These are phyloP conservation scores for Streblospio benedicti DNA, from an alignment of 1,140 invertebrate species.

Conservation along the genomic window DNA sequence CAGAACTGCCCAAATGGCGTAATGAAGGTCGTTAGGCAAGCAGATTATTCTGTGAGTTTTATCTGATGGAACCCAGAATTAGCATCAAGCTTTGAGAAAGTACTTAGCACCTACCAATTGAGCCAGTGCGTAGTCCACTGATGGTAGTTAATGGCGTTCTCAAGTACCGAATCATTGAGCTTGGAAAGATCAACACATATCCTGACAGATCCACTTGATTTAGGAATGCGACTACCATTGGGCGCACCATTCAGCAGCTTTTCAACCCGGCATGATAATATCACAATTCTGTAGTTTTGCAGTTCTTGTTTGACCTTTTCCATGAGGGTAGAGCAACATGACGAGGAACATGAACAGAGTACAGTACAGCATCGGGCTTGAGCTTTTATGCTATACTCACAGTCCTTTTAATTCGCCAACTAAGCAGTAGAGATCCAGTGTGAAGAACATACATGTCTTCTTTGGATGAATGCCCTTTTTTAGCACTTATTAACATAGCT, in stretches of 20 bases:
- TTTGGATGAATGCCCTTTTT: too few species aligned
- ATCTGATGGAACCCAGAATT: not conserved
- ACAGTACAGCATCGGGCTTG: not conserved
- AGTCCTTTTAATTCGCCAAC: not conserved
- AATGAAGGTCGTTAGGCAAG: not conserved
- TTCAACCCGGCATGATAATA: slow-evolving; percentile 17
- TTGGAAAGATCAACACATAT: not conserved
- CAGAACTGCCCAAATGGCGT: slow-evolving; percentile 7
- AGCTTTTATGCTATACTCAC: not conserved
- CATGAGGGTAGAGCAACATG: slow-evolving; percentile 13
- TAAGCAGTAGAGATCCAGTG: too few species aligned
- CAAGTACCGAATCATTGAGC: not conserved
- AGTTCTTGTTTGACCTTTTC: slow-evolving; percentile 11
- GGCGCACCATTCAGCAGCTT: slow-evolving; percentile 22
- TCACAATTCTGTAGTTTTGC: slow-evolving; percentile 7
- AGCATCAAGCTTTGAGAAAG: slow-evolving; percentile 25
- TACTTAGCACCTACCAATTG: slow-evolving; percentile 36
- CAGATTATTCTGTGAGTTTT: not conserved
- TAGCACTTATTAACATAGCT: too few species aligned
- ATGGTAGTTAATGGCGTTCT: slow-evolving; percentile 10
- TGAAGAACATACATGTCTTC: too few species aligned
- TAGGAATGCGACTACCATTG: slow-evolving; percentile 16
- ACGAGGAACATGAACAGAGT: not conserved
- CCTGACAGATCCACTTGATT: not conserved
- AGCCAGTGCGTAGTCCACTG: slow-evolving; percentile 12